Conservation (phyloP, 2,888 invertebrate species). For the Sphaeridia pumilis region DNA sequence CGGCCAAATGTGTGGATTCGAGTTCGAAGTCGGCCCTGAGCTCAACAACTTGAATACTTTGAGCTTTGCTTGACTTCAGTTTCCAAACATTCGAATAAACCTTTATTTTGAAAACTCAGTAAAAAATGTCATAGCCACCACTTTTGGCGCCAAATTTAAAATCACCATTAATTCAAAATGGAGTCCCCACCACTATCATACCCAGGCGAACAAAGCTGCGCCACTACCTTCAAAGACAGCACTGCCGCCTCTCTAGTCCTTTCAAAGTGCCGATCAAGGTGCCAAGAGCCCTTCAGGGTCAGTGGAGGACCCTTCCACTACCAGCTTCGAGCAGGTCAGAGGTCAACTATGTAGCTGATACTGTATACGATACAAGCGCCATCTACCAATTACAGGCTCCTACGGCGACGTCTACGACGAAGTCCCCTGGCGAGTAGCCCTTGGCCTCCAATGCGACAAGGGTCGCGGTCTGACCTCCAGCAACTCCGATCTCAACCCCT, state of each 20-base stretch:
- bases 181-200: no score
- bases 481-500: conserved; percentile 14
- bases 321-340: conserved; percentile 21
- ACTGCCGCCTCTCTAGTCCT: no score
- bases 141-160: no score
- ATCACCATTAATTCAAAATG: no score
- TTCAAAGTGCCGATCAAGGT: background rate
- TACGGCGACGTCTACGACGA: conserved; percentile 33
- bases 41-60: background rate
- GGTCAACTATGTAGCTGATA: background rate
- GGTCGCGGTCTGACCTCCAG: conserved; percentile 19
- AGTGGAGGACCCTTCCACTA: conserved; percentile 28
- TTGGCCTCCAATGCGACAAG: conserved; percentile 19
- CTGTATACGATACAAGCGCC: background rate
- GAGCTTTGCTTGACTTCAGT: background rate
- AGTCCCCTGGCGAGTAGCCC: conserved; percentile 28
- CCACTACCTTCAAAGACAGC: no score
- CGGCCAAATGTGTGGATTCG: background rate
- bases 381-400: conserved; percentile 14
- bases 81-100: no score
- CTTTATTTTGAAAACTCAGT: no score
- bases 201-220: no score
- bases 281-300: background rate
- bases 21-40: background rate
- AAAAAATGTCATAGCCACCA: no score